Percentiles rank a stretch among this genome's conserved stretches.
These are phyloP conservation scores for Zapus hudsonius DNA, from an alignment of 2,113 vertebrate genomes.

Conservation along the genomic window DNA sequence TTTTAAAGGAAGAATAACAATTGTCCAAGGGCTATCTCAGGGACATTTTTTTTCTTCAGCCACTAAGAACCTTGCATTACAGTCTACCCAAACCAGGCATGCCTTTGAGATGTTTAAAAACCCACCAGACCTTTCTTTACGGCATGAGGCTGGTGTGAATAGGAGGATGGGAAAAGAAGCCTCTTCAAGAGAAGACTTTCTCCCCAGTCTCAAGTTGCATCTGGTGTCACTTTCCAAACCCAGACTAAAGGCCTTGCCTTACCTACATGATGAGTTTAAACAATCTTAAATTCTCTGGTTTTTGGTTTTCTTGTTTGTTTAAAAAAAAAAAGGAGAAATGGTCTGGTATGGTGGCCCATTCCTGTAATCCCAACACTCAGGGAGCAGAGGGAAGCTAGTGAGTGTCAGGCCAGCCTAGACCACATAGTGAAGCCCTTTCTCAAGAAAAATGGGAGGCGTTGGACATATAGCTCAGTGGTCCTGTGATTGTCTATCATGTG, in stretches of 20 bases:
- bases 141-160: neutral
- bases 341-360: neutral
- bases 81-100: neutral
- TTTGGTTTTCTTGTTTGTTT: conserved; percentile 24
- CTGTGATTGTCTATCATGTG: neutral
- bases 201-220: neutral
- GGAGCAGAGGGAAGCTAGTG: neutral
- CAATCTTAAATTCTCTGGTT: conserved; percentile 40
- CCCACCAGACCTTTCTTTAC: neutral
- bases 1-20: conserved; percentile 28
- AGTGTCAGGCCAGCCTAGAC: neutral
- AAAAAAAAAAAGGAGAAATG: neutral
- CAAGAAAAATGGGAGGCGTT: neutral
- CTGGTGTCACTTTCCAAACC: neutral
- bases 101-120: neutral
- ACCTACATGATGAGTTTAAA: conserved; percentile 31
- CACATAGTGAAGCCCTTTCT: neutral
- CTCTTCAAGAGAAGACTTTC: neutral
- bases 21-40: conserved; percentile 7
- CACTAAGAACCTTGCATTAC: conserved; percentile 31
- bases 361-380: neutral
- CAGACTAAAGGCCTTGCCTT: neutral
- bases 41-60: conserved; percentile 29
- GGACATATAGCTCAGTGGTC: neutral
- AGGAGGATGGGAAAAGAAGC: neutral